phyloP scores from a whole-genome alignment of 2,113 vertebrate genomes.

The Lates calcarifer region DNA sequence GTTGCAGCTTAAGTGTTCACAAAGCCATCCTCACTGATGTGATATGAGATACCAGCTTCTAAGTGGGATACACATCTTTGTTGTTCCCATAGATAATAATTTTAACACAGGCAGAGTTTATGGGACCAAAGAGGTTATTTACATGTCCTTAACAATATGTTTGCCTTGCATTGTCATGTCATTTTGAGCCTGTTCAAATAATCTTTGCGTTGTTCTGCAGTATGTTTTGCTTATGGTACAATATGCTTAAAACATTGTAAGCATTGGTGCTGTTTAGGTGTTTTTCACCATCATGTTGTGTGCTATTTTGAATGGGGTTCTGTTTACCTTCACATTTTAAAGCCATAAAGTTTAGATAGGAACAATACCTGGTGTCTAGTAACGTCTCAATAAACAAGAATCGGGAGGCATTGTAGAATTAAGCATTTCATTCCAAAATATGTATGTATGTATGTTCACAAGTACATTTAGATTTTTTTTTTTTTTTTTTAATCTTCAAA shows the following conservation, averaged over 20 bases:
- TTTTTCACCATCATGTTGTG: conserved; percentile 3
- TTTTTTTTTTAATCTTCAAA: neutral
- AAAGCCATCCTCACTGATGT: conserved; percentile 29
- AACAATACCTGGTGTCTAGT: conserved; percentile 17
- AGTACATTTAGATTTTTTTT: neutral
- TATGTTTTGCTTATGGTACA: conserved; percentile 59
- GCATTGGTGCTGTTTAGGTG: conserved; percentile 50
- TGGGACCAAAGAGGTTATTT: conserved; percentile 54
- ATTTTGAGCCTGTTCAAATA: conserved; percentile 54
- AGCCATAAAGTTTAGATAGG: conserved; percentile 61
- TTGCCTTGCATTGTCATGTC: conserved; percentile 44
- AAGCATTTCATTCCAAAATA: conserved; percentile 21
- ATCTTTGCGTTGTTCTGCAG: conserved; percentile 46
- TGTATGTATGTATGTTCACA: conserved; percentile 1
- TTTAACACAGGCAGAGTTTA: conserved; percentile 3
- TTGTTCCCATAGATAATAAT: neutral
- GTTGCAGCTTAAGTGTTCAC: conserved; percentile 29
- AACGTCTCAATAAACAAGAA: neutral
- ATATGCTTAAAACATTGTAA: conserved; percentile 45
- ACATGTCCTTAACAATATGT: conserved; percentile 17
- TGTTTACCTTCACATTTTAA: conserved; percentile 45
- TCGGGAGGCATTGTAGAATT: neutral
- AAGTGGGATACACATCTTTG: neutral
- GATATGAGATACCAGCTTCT: conserved; percentile 20
- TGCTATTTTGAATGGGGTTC: conserved; percentile 14